phyloP scores from a whole-genome alignment of 2,888 invertebrate genomes.

The Ctenicera cuprea region DNA sequence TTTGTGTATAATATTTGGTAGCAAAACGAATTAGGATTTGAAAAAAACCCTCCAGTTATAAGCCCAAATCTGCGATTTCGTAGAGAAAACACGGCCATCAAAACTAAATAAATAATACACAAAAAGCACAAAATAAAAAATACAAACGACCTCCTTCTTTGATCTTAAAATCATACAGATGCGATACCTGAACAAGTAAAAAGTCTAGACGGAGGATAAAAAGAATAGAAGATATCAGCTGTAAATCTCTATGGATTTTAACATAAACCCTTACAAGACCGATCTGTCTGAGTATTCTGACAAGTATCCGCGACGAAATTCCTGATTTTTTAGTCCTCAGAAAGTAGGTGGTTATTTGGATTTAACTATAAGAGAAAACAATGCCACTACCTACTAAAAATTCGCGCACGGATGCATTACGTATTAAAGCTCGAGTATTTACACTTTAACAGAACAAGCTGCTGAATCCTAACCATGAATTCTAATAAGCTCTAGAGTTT shows the following conservation, averaged over 20 bases:
- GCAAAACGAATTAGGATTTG: neutral
- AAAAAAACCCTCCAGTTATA: neutral
- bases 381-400: conserved; percentile 16
- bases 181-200: conserved; percentile 48
- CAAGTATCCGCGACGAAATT: conserved; percentile 50
- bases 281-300: conserved; percentile 53
- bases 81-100: conserved; percentile 30
- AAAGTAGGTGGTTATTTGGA: neutral
- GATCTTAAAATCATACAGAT: conserved; percentile 41
- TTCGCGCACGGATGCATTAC: conserved; percentile 34
- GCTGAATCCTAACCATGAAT: conserved; percentile 43
- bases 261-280: conserved; percentile 54
- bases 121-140: conserved; percentile 30
- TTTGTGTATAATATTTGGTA: neutral
- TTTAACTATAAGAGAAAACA: neutral
- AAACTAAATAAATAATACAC: conserved; percentile 41
- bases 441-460: conserved; percentile 38
- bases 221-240: conserved; percentile 49
- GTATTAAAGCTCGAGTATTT: conserved; percentile 39
- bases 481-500: conserved; percentile 36
- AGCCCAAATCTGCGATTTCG: neutral
- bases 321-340: conserved; percentile 49
- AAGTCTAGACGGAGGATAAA: conserved; percentile 49
- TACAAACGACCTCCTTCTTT: conserved; percentile 33
- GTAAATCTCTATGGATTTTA: conserved; percentile 55